phyloP scores from a whole-genome alignment of 1,140 invertebrate species.

The Sitobion miscanthi region DNA sequence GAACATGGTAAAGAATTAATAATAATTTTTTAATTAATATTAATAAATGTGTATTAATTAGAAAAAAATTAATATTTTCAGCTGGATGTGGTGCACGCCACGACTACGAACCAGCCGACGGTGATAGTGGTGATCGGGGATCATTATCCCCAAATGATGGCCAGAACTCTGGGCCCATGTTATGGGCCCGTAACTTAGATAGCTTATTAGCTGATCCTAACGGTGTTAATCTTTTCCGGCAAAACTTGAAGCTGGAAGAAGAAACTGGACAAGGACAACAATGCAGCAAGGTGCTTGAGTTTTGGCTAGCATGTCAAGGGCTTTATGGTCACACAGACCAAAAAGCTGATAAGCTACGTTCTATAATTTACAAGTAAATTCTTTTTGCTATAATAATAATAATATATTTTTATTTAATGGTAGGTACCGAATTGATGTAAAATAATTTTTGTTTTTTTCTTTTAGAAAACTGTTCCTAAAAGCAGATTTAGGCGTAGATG shows the following conservation, averaged over 20 bases:
- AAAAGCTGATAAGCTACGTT: constrained; percentile 75
- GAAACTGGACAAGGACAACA: constrained; percentile 60
- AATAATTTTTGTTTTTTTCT: constrained; percentile 56
- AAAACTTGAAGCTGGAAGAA: constrained; percentile 79
- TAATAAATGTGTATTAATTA: constrained; percentile 24
- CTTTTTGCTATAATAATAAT: constrained; percentile 34
- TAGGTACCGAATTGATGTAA: not conserved
- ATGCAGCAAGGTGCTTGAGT: constrained; percentile 80
- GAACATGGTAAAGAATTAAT: constrained; percentile 5
- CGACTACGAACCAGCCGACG: constrained; percentile 51
- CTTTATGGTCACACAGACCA: constrained; percentile 79
- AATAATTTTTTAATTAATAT: not conserved
- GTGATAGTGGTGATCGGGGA: constrained; percentile 42
- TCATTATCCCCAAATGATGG: constrained; percentile 50
- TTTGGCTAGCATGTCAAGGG: constrained; percentile 91
- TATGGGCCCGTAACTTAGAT: constrained; percentile 83
- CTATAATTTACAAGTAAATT: constrained; percentile 80
- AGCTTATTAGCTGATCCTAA: constrained; percentile 82
- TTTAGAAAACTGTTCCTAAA: constrained; percentile 77
- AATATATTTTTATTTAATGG: not conserved
- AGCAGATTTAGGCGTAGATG: constrained; percentile 80
- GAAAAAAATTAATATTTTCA: not conserved
- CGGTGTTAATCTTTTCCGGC: constrained; percentile 83
- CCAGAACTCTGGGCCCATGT: constrained; percentile 39
- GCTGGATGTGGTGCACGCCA: constrained; percentile 42